Evolutionary conservation across 2,113 vertebrate species (phyloP).

Genomic region (Guaruba guarouba): DNA sequence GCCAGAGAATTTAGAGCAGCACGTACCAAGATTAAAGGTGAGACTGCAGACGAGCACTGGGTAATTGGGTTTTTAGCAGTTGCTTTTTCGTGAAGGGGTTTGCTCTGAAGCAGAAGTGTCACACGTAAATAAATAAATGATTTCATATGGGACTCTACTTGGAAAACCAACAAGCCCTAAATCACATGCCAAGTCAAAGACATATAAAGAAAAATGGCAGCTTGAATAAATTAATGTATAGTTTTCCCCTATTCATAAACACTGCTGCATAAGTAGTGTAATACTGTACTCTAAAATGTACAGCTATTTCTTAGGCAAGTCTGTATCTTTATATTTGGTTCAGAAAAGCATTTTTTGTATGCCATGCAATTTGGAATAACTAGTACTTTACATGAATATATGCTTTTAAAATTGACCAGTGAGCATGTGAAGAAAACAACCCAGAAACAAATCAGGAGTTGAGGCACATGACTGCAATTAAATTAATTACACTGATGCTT

Average conservation of each 20-base stretch:
- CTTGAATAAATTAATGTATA: not conserved
- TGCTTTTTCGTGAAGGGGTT: not conserved
- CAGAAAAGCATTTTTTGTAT: not conserved
- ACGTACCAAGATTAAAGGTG: rapidly evolving
- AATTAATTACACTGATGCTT: not conserved
- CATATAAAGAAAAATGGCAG: not conserved
- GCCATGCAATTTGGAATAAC: not conserved
- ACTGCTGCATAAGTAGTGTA: not conserved
- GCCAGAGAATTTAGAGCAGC: not conserved
- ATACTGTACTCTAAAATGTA: not conserved
- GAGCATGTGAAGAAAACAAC: not conserved
- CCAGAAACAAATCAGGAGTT: not conserved
- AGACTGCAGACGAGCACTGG: not conserved
- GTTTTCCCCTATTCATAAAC: not conserved
- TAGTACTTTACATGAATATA: not conserved
- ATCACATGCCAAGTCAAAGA: not conserved
- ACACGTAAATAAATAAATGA: not conserved
- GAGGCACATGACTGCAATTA: not conserved
- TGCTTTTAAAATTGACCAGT: not conserved
- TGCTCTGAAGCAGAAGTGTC: not conserved
- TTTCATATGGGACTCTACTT: not conserved
- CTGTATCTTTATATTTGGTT: not conserved
- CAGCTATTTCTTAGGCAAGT: not conserved
- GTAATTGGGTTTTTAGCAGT: rapidly evolving
- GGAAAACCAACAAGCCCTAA: not conserved